Conservation (phyloP, 2,797 vertebrate species). For the Clarias laeviceps region DNA sequence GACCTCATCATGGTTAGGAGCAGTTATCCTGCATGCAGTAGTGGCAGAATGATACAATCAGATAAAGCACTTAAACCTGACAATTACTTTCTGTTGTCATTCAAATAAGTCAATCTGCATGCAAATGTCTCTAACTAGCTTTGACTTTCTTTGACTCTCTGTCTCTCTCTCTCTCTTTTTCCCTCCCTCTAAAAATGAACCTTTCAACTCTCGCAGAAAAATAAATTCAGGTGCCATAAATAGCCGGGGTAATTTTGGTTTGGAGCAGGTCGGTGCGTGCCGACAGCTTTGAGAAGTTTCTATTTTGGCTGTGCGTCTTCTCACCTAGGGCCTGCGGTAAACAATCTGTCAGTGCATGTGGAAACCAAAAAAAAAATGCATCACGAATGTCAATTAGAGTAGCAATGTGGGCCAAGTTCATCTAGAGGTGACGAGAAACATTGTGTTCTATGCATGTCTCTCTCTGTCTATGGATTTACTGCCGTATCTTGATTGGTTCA, state of each 20-base stretch:
- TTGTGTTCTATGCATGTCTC: conserved; percentile 44
- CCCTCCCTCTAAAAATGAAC: conserved; percentile 47
- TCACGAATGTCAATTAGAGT: conserved; percentile 54
- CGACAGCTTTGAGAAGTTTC: conserved; percentile 57
- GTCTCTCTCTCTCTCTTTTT: background rate
- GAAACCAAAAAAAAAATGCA: conserved; percentile 54
- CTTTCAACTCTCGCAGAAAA: conserved; percentile 57
- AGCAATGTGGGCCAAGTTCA: conserved; percentile 56
- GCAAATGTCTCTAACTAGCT: conserved; percentile 33
- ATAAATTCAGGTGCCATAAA: conserved; percentile 48
- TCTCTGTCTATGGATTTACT: conserved; percentile 31
- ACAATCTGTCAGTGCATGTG: conserved; percentile 60
- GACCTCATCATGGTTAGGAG: conserved; percentile 21
- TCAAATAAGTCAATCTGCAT: conserved; percentile 50
- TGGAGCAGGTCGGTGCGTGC: conserved; percentile 55
- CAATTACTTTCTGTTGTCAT: conserved; percentile 50
- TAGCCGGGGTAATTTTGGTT: conserved; percentile 48
- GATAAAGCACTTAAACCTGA: conserved; percentile 49
- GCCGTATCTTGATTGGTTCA: conserved; percentile 26
- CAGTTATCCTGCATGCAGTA: conserved; percentile 21
- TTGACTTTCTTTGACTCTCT: conserved; percentile 15
- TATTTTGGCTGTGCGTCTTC: conserved; percentile 63
- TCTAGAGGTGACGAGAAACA: conserved; percentile 58
- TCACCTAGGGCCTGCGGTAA: conserved; percentile 55
- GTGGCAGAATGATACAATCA: conserved; percentile 29